Base-by-base conservation (phyloP, 1,140 invertebrate genomes). In the Latrodectus geometricus region DNA sequence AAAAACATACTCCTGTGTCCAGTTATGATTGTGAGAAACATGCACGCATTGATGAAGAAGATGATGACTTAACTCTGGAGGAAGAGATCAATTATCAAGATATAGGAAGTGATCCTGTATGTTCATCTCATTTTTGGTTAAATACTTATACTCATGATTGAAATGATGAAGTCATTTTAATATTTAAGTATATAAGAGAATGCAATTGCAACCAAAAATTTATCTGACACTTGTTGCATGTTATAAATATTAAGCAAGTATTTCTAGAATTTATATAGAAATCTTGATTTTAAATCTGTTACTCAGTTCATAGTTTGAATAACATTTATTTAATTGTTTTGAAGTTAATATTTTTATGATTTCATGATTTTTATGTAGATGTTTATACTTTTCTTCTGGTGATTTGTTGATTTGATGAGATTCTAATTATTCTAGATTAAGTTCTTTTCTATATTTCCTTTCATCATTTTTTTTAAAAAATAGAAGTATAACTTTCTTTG, bases 31-130 rank as follows among this genome's bases (percentile, higher is more conserved):
- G 75, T 48, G 87, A 88, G 35, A 88, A 88, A 70, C 87, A 79
- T 14, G 70, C 68, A 11, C 76, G 86, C 21, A 88, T 88, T 48
- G 88, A 88, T 48, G 88, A 88, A 66, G 88, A 88, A 61, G 88
- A 88, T 17, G 88, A 88, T 70, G 88, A 88, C 23, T 15, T 88
- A 52, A 85, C 82, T 8, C 56, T 88, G 9, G 81, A 88, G 23
- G 88, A 88, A 9, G 88, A 88, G 23, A 82, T 15, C 9, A 87
- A 88, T 23, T 83, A 70, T 48, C 52, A 79, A n/a, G 88, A 88
- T 72, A 23, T 76, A 8, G 72, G 69, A 17, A 88, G 87, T 70
- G 87, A 88, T 69, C 81, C 87, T 52, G 87, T 88, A 79, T 35
- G 82, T 68, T 23, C 12, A 48, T 75, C 73, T 20, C 21, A 70